Conservation (phyloP, 92 coral and sea anemone genomes). For the Desmophyllum pertusum region DNA sequence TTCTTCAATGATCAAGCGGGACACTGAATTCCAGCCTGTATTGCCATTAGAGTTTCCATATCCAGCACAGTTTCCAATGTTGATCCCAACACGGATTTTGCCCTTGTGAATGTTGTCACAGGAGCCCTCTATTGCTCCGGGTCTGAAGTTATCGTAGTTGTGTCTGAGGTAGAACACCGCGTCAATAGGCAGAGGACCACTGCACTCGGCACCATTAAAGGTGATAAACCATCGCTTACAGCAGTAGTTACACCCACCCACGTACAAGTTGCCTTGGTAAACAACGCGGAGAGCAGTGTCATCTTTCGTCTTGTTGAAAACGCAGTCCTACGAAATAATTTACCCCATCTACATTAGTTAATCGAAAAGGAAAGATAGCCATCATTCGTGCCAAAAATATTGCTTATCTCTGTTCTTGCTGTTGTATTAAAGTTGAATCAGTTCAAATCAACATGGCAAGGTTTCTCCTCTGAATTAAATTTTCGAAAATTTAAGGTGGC, state of each 20-base stretch:
- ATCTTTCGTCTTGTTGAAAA: background rate
- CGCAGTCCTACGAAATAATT: background rate
- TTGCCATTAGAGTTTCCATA: background rate
- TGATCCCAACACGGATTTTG: constrained; percentile 2
- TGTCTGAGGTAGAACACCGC: background rate
- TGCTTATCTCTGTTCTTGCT: too few species aligned
- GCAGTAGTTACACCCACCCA: background rate
- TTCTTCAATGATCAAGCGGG: constrained; percentile 33
- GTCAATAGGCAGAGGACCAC: background rate
- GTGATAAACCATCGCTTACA: background rate
- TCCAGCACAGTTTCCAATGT: background rate
- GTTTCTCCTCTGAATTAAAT: too few species aligned
- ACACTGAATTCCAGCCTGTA: constrained; percentile 8
- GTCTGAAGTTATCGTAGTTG: background rate
- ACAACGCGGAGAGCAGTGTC: background rate
- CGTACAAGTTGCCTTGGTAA: background rate
- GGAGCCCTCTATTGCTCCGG: background rate
- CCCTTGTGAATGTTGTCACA: constrained; percentile 3
- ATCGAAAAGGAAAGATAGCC: too few species aligned
- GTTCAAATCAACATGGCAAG: too few species aligned
- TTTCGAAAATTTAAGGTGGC: too few species aligned
- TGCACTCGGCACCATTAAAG: constrained; percentile 6
- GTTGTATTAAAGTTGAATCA: too few species aligned
- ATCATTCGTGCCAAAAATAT: too few species aligned
- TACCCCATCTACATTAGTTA: too few species aligned